Evolutionary conservation across 2,113 vertebrate genomes (phyloP).

Genomic region (Tretioscincus oriximinensis): DNA sequence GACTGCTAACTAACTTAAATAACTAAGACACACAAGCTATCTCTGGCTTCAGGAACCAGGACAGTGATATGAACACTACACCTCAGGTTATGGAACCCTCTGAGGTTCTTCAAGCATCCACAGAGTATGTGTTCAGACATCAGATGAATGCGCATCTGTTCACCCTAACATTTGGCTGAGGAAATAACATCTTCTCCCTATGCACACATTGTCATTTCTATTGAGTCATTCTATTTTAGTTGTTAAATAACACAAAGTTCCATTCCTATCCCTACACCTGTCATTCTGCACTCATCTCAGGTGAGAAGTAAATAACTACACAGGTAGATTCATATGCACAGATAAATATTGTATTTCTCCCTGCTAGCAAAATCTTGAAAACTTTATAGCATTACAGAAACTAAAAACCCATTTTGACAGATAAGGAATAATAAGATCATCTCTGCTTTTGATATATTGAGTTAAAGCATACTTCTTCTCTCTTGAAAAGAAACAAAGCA

Average conservation of each 20-base stretch:
- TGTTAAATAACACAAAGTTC: not conserved
- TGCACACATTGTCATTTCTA: too few relatives aligned
- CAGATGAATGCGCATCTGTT: too few relatives aligned
- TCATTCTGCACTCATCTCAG: not conserved
- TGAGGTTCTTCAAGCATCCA: too few relatives aligned
- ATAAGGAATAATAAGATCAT: not conserved
- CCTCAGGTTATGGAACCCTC: too few relatives aligned
- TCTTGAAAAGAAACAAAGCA: slow-evolving; percentile 28
- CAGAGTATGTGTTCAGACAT: too few relatives aligned
- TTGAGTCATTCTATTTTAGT: too few relatives aligned
- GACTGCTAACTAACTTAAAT: too few relatives aligned
- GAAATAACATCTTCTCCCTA: too few relatives aligned
- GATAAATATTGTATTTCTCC: not conserved
- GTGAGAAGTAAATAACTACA: not conserved
- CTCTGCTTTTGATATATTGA: slow-evolving; percentile 13
- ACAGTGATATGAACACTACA: too few relatives aligned
- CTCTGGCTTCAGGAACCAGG: too few relatives aligned
- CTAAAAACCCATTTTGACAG: slow-evolving; percentile 4
- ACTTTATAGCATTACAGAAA: slow-evolving; percentile 16
- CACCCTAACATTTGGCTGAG: too few relatives aligned
- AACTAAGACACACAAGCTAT: too few relatives aligned
- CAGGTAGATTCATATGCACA: not conserved
- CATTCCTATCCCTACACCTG: not conserved
- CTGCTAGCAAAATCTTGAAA: slow-evolving; percentile 20
- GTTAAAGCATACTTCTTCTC: not conserved